Conservation (phyloP, 2,888 invertebrate genomes). For the Folsomia candida region DNA sequence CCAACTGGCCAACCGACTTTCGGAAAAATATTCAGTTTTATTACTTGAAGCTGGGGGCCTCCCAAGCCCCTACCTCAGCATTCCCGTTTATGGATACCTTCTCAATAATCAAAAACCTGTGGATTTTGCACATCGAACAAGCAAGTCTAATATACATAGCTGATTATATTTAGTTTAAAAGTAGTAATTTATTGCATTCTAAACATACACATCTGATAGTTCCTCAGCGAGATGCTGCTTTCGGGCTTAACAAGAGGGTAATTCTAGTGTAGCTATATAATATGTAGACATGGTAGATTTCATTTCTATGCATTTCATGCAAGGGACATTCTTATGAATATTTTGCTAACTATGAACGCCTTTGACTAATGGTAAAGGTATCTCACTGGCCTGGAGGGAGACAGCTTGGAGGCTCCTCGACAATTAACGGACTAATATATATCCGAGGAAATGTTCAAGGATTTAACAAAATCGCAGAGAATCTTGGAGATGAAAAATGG, state of each 20-base stretch:
- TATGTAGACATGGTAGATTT: neutral
- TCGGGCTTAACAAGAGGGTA: constrained; percentile 61
- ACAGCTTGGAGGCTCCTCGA: constrained; percentile 24
- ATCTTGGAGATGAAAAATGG: constrained; percentile 22
- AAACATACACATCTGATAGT: no score
- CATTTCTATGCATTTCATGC: neutral
- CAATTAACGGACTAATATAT: constrained; percentile 26
- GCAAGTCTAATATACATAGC: no score
- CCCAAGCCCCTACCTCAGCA: constrained; percentile 53
- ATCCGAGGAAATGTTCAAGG: constrained; percentile 34
- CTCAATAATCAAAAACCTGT: constrained; percentile 63
- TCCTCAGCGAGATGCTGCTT: constrained; percentile 64
- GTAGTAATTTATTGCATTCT: no score
- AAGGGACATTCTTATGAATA: neutral
- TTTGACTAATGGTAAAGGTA: constrained; percentile 12
- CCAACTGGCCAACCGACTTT: constrained; percentile 62
- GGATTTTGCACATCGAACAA: constrained; percentile 73
- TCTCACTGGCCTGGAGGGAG: constrained; percentile 24
- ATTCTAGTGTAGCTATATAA: neutral
- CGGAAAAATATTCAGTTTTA: constrained; percentile 57
- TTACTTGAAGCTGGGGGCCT: constrained; percentile 59
- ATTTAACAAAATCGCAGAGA: constrained; percentile 22
- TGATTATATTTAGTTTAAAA: no score
- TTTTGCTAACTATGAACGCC: neutral
- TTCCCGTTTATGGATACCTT: constrained; percentile 55